Conservation (phyloP, 64 coral and sea anemone genomes). For the Trachythela sp. region DNA sequence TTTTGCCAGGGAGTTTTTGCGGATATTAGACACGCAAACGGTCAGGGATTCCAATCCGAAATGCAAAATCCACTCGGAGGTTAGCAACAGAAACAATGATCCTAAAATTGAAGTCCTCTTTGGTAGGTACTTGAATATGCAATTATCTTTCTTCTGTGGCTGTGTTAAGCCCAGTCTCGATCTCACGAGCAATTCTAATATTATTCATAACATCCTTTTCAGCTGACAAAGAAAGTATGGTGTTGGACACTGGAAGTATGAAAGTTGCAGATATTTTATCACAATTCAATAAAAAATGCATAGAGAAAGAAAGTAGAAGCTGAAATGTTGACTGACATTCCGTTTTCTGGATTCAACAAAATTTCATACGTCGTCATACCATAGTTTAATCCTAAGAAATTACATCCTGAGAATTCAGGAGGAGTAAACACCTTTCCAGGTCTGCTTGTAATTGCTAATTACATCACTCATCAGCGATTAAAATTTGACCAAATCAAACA, state of each 20-base stretch:
- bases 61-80: conserved; percentile 67
- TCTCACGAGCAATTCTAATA: not conserved
- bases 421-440: too few relatives aligned
- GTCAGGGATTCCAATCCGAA: conserved; percentile 79
- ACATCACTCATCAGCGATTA: too few relatives aligned
- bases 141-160: too few relatives aligned
- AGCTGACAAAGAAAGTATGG: conserved; percentile 89
- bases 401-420: too few relatives aligned
- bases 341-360: too few relatives aligned
- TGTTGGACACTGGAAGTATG: conserved; percentile 52
- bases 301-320: conserved; percentile 56
- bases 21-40: conserved; percentile 56
- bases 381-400: too few relatives aligned
- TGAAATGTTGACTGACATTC: not conserved
- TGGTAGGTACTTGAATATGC: too few relatives aligned
- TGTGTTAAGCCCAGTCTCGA: too few relatives aligned
- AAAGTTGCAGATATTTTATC: conserved; percentile 79
- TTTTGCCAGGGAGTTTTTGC: conserved; percentile 57
- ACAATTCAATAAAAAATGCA: conserved; percentile 80
- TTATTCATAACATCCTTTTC: conserved; percentile 15
- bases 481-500: too few relatives aligned
- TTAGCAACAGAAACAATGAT: conserved; percentile 58
- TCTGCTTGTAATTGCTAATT: too few relatives aligned
- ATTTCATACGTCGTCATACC: too few relatives aligned
- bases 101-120: conserved; percentile 69